Evolutionary conservation across 2,888 invertebrate genomes (phyloP).

Genomic region (Hipparchia semele): DNA sequence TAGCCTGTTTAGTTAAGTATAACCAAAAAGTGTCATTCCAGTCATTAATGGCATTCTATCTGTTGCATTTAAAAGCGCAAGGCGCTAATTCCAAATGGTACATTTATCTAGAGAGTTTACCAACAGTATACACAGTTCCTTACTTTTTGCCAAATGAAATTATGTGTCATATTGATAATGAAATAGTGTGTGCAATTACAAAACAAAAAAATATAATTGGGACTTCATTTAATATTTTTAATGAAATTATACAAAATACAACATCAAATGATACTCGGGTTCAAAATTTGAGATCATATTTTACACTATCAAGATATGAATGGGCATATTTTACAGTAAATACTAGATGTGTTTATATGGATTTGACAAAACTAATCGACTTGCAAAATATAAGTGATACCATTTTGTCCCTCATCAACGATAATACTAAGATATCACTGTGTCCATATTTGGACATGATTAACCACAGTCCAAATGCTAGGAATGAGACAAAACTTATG

Average conservation of each 20-base stretch:
- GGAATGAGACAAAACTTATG: slow-evolving; percentile 78
- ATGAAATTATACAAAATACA: slow-evolving; percentile 66
- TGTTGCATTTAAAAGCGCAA: slow-evolving; percentile 86
- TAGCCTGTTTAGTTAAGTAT: slow-evolving; percentile 70
- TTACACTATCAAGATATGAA: slow-evolving; percentile 83
- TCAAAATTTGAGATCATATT: slow-evolving; percentile 64
- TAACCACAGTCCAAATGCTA: slow-evolving; percentile 89
- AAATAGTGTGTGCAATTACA: slow-evolving; percentile 78
- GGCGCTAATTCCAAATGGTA: slow-evolving; percentile 81
- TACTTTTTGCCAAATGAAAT: slow-evolving; percentile 85
- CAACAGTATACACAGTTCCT: slow-evolving; percentile 85
- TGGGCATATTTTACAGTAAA: slow-evolving; percentile 95
- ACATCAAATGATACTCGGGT: slow-evolving; percentile 63
- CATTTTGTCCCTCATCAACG: slow-evolving; percentile 72
- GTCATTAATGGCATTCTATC: slow-evolving; percentile 88
- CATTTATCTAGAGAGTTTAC: slow-evolving; percentile 87
- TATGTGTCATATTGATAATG: slow-evolving; percentile 80
- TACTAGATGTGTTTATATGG: slow-evolving; percentile 91
- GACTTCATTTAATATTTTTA: slow-evolving; percentile 70
- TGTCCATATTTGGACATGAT: slow-evolving; percentile 96
- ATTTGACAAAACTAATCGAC: slow-evolving; percentile 73
- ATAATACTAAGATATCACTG: slow-evolving; percentile 87
- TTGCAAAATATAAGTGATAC: slow-evolving; percentile 69
- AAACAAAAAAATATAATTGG: slow-evolving; percentile 78
- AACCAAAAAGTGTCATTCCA: slow-evolving; percentile 84